Base-by-base conservation (phyloP, 1,140 invertebrate genomes). In the Drosophila elegans region DNA sequence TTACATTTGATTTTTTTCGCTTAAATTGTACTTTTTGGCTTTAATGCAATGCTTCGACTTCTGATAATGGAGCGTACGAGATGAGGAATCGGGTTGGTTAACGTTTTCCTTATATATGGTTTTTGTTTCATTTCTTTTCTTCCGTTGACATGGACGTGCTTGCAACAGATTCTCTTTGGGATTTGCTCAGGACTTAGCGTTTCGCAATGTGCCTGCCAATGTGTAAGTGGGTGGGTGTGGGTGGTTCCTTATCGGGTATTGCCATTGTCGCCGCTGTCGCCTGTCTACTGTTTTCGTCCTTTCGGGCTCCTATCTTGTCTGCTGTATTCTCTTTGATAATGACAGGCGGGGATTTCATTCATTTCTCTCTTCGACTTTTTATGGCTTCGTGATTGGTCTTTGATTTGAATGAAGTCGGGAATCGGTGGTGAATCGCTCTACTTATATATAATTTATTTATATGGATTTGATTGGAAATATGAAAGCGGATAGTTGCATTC, bases 91-190 rank as follows among this genome's bases (percentile, higher is more conserved):
- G 66, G 67, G 56, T 86, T 80, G 51, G 64, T 63, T 46, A 61
- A 59, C 48, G 42, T 32, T 59, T 51, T 41, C 9, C 39, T 4
- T 21, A 32, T n/a, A 45, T 27, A 55, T 53, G 36, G 29, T 27
- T 44, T 54, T 36, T 46, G 25, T n/a, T 0, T 2, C 12, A 4
- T 45, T 34, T 12, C 12, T 12, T 38, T 44, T 36, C 46, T 56
- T 21, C 2, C 29, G 2, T 11, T 12, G 54, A 36, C 7, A 11
- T 39, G 46, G 56, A 61, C 48, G 34, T 77, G 77, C 81, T 86
- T 86, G 82, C 82, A 85, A 78, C 81, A 85, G 81, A 80, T 78
- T 84, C 67, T 60, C 38, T 38, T 60, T 46, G 74, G 73, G 68
- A 82, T 79, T 83, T 69, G 48, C 75, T 59, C 66, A 72, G 68